Percentiles rank a stretch among this genome's conserved stretches.
These are phyloP conservation scores for Corythucha ciliata DNA, from an alignment of 2,888 invertebrate species.

Conservation along the genomic window DNA sequence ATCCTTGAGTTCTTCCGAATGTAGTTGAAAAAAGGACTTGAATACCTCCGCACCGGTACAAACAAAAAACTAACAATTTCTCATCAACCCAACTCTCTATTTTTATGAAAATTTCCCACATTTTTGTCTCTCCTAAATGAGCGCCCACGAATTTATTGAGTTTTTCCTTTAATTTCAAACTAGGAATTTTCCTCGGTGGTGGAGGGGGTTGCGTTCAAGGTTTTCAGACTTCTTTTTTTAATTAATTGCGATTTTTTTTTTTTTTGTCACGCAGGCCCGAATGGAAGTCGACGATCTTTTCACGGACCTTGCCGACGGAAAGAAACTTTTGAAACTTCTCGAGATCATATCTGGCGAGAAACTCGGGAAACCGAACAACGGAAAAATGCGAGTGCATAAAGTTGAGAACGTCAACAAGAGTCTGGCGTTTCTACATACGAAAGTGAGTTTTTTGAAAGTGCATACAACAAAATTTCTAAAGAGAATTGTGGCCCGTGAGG, in stretches of 20 bases:
- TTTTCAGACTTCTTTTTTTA: constrained; percentile 1
- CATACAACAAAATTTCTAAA: too few relatives aligned
- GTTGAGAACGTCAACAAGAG: constrained; percentile 98
- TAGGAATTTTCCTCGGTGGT: not conserved
- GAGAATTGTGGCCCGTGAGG: too few relatives aligned
- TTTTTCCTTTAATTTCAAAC: too few relatives aligned
- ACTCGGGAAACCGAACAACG: constrained; percentile 86
- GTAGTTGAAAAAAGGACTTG: too few relatives aligned
- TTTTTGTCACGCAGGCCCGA: constrained; percentile 58
- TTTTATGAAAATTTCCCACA: too few relatives aligned
- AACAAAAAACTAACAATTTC: too few relatives aligned
- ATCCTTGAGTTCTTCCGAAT: too few relatives aligned
- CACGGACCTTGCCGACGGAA: constrained; percentile 90
- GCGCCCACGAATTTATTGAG: too few relatives aligned
- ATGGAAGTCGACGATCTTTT: constrained; percentile 98
- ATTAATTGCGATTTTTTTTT: not conserved
- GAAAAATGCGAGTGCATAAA: constrained; percentile 76
- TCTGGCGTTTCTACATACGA: constrained; percentile 89
- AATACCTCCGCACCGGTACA: too few relatives aligned
- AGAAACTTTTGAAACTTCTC: constrained; percentile 80
- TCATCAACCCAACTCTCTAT: too few relatives aligned
- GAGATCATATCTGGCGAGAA: constrained; percentile 99
- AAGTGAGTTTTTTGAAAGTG: too few relatives aligned
- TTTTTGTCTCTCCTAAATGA: too few relatives aligned
- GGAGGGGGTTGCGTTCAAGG: not conserved